Conservation (phyloP, 2,113 vertebrate genomes). For the Canis aureus region DNA sequence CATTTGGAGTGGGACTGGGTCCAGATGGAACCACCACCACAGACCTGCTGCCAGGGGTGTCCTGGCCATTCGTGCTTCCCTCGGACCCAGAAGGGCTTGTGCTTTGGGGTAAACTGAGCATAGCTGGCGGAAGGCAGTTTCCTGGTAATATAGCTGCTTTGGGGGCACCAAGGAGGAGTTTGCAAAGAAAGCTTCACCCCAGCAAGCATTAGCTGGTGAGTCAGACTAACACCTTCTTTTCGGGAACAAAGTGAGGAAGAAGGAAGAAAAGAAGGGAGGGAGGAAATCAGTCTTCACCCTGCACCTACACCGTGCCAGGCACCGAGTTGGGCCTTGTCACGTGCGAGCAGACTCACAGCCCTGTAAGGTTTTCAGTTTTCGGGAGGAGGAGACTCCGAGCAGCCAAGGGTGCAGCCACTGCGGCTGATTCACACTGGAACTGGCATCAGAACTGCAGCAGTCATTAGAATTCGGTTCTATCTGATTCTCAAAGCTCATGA, state of each 20-base stretch:
- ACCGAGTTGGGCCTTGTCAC: slow-evolving; percentile 12
- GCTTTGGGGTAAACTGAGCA: neutral
- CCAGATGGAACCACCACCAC: neutral
- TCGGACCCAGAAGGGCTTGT: neutral
- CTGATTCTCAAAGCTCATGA: slow-evolving; percentile 21
- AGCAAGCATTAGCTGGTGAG: neutral
- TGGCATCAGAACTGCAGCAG: neutral
- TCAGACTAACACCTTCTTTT: neutral
- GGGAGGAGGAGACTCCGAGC: neutral
- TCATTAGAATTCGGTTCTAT: neutral
- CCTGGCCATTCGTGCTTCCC: neutral
- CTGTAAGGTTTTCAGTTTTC: neutral
- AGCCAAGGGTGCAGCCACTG: neutral
- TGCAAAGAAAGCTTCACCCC: neutral
- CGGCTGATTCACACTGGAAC: neutral
- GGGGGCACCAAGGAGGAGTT: neutral
- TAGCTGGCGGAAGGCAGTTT: neutral
- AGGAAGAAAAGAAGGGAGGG: slow-evolving; percentile 39
- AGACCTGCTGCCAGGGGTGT: neutral
- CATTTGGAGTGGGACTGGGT: neutral
- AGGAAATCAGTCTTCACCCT: slow-evolving; percentile 49
- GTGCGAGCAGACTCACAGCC: neutral
- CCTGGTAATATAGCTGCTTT: neutral
- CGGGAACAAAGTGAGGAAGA: slow-evolving; percentile 67
- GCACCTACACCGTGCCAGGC: neutral